Conservation (phyloP, 2,888 invertebrate genomes). For the Malachius bipustulatus region DNA sequence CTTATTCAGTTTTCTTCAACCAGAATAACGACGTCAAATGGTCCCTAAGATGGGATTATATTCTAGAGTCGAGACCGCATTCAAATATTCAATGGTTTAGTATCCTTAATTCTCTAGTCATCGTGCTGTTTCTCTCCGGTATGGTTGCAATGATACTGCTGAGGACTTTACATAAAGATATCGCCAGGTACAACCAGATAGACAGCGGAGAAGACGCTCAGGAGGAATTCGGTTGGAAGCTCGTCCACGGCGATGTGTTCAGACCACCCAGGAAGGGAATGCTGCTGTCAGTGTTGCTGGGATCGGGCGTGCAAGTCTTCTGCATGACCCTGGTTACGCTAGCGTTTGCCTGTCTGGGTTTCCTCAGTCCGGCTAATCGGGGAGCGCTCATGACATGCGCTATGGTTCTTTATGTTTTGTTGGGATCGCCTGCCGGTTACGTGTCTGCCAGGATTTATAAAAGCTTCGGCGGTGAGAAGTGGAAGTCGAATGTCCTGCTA, state of each 20-base stretch:
- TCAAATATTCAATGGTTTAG: conserved; percentile 99
- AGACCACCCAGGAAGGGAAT: conserved; percentile 93
- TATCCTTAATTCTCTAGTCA: conserved; percentile 93
- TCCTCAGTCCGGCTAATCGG: conserved; percentile 95
- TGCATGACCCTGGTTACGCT: conserved; percentile 93
- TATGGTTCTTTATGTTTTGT: conserved; percentile 89
- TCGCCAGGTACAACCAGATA: conserved; percentile 96
- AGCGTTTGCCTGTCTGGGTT: conserved; percentile 97
- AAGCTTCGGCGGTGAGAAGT: conserved; percentile 95
- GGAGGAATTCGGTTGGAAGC: conserved; percentile 96
- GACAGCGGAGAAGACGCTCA: conserved; percentile 82
- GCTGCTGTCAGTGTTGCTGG: conserved; percentile 90
- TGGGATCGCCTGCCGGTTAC: conserved; percentile 95
- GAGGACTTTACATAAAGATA: conserved; percentile 94
- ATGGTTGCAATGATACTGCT: conserved; percentile 99
- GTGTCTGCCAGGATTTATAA: conserved; percentile 95
- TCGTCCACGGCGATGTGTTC: conserved; percentile 97
- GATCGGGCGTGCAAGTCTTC: conserved; percentile 91
- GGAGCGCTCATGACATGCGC: conserved; percentile 98
- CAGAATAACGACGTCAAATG: conserved; percentile 81
- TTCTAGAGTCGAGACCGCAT: conserved; percentile 94
- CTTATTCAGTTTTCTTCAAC: conserved; percentile 75
- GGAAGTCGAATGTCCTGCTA: conserved; percentile 95
- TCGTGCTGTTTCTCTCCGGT: conserved; percentile 91
- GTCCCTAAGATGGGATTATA: conserved; percentile 99